Evolutionary conservation across 2,888 invertebrate species (phyloP), one percentile per base, ranked within the genome.

Genomic region (Tryphoninae sp.): DNA sequence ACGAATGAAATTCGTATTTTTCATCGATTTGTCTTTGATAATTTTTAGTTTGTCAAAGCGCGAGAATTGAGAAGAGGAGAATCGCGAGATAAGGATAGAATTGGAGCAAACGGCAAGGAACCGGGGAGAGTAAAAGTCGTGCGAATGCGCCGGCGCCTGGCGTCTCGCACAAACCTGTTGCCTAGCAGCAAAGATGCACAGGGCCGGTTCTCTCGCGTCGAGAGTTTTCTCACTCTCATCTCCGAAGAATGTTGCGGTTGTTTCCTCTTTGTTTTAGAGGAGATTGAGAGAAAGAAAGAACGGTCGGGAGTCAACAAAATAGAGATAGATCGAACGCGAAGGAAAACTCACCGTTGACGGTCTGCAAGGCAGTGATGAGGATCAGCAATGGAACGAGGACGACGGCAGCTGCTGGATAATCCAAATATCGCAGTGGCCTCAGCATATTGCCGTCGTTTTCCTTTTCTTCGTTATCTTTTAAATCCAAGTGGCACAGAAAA

Each of bases 361-460:
- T 74, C 49, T 84, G 81, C 59, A 84, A 64, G 55, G 62, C 72
- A 62, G 68, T 67, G 33, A 83, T 53, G 78, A 84, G n/a, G 26
- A 84, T 58, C 33, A 85, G 62, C 23, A 80, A 61, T 61, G 58
- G 71, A 77, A 79, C 59, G 49, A 89, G 76, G 55, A 86, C 84
- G 81, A 90, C 84, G 79, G 80, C 83, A 71, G 78, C 75, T 64
- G 84, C 86, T 87, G 87, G 87, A 88, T 91, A 91, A 91, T 91
- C 91, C 91, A 91, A 91, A 88, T 89, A 89, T 87, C 88, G 89
- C 83, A 88, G 88, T 86, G 88, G 86, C 87, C 88, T 86, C 86
- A 86, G 83, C 91, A 91, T 91, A 87, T 86, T 85, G 88, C 87
- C 88, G 89, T 89, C 74, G 69, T 77, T 69, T 83, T 64, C 16